These are phyloP conservation scores for Ridgeia piscesae DNA, from an alignment of 1,140 invertebrate genomes.

Conservation along the genomic window DNA sequence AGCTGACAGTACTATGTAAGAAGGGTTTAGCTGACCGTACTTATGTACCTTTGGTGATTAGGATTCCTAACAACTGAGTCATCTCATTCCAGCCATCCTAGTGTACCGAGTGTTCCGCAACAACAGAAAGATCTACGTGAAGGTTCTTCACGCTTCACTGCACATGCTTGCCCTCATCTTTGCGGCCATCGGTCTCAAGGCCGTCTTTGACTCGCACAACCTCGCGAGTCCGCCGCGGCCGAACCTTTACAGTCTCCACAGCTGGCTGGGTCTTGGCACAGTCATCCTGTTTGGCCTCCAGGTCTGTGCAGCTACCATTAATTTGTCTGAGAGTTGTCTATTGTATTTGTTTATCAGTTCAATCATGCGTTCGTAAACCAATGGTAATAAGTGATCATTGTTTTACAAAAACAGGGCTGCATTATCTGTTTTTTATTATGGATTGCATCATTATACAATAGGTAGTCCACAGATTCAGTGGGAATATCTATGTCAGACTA, in stretches of 20 bases:
- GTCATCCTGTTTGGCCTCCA: conserved; percentile 76
- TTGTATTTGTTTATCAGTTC: not conserved
- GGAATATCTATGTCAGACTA: no score
- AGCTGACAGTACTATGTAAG: no score
- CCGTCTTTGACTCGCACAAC: conserved; percentile 85
- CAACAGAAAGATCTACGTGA: conserved; percentile 73
- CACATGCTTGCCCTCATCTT: conserved; percentile 72
- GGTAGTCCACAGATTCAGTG: no score
- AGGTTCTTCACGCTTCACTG: conserved; percentile 74
- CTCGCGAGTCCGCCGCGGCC: conserved; percentile 65
- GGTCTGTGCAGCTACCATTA: no score
- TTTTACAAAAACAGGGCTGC: no score
- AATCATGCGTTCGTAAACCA: no score
- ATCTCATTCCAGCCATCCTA: conserved; percentile 69
- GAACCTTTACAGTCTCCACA: conserved; percentile 82
- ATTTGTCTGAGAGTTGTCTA: no score
- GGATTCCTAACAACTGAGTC: not conserved
- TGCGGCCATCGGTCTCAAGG: conserved; percentile 70
- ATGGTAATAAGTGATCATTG: no score
- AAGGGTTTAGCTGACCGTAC: no score
- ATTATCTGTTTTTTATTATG: no score
- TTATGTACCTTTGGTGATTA: no score
- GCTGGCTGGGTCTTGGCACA: conserved; percentile 79
- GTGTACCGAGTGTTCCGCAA: conserved; percentile 80
- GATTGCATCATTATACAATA: no score